Conservation (phyloP, 2,113 vertebrate species). For the Fulica atra region DNA sequence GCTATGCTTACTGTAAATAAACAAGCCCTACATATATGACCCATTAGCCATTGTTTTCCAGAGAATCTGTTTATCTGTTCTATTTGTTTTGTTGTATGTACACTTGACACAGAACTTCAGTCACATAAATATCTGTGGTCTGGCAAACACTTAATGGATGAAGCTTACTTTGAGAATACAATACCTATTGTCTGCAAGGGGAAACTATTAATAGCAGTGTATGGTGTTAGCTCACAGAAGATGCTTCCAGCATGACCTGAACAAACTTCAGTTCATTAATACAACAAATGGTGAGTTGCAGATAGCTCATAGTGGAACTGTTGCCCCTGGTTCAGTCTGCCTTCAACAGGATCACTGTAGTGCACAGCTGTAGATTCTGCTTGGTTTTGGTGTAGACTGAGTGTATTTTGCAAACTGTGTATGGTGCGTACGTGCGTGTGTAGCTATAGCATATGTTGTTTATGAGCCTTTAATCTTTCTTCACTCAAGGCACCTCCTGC, state of each 20-base stretch:
- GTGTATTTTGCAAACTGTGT: neutral
- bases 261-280: neutral
- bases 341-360: neutral
- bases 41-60: neutral
- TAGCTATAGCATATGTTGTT: slow-evolving; percentile 9
- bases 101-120: neutral
- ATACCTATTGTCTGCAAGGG: neutral
- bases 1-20: neutral
- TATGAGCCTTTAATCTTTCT: slow-evolving; percentile 5
- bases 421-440: fast-evolving
- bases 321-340: neutral
- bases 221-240: neutral
- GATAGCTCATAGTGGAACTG: neutral
- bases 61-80: neutral
- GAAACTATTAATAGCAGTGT: neutral
- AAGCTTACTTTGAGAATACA: neutral
- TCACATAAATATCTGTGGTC: neutral
- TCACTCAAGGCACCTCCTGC: neutral
- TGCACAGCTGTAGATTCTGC: neutral
- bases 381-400: neutral
- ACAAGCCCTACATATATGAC: neutral
- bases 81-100: neutral
- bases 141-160: neutral
- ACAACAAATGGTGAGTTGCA: neutral
- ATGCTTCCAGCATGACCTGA: neutral